Percentiles rank a stretch among this genome's conserved stretches.
phyloP scores from a whole-genome alignment of 30 jellyfish, hydroid and myxozoan genomes.

The Catostylus mosaicus region DNA sequence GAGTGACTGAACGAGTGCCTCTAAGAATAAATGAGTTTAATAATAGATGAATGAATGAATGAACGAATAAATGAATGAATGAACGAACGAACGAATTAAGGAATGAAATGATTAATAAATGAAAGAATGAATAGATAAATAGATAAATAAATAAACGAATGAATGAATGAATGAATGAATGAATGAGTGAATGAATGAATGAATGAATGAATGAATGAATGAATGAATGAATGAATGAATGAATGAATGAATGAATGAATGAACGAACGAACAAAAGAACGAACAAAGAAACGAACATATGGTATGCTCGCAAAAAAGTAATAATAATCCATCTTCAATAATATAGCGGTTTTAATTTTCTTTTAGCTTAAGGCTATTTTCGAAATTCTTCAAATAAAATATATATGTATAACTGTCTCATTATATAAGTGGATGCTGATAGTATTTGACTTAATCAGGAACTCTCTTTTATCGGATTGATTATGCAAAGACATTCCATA shows the following conservation, averaged over 20 bases:
- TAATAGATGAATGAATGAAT: no score
- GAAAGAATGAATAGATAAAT: no score
- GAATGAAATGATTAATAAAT: no score
- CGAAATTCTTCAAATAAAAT: neutral
- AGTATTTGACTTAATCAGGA: neutral
- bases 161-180: neutral
- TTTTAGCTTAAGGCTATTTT: no score
- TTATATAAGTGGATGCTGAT: neutral
- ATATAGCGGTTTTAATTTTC: no score
- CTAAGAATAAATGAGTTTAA: no score
- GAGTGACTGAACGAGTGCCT: no score
- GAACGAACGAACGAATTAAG: no score
- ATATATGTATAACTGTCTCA: neutral
- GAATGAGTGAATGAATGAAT: neutral
- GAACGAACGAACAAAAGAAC: neutral
- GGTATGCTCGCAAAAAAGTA: no score
- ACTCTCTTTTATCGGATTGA: neutral
- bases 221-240: constrained; percentile 9
- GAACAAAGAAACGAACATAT: neutral
- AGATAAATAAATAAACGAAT: neutral
- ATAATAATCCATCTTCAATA: no score
- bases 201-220: constrained; percentile 11
- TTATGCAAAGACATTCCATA: neutral
- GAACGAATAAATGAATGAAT: no score
- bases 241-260: neutral